Percentiles rank a stretch among this genome's conserved stretches.
These are phyloP conservation scores for Gymnoscopelus braueri DNA, from an alignment of 2,797 vertebrate genomes.

Conservation along the genomic window DNA sequence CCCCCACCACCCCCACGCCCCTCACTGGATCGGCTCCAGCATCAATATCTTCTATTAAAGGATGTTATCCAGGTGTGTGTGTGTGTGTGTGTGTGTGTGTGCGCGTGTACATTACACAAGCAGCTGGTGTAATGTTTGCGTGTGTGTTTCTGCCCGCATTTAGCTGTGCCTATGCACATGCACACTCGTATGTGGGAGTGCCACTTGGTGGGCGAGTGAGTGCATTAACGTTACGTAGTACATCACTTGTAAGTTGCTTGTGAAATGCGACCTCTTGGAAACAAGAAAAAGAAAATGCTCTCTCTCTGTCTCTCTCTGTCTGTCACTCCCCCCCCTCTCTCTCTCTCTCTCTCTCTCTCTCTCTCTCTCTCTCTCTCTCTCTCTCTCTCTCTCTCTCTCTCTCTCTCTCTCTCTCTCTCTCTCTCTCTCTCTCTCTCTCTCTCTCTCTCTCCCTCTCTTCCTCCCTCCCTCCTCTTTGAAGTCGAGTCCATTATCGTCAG, in stretches of 20 bases:
- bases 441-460: too few species aligned
- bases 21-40: slow-evolving; percentile 2
- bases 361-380: slow-evolving; percentile 6
- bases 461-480: slow-evolving; percentile 57
- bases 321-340: too few species aligned
- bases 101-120: neutral
- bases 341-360: neutral
- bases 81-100: slow-evolving; percentile 1
- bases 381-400: too few species aligned
- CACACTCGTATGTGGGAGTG: too few species aligned
- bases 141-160: slow-evolving; percentile 7
- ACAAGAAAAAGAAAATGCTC: neutral
- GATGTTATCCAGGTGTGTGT: neutral
- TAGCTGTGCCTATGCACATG: neutral
- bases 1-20: neutral
- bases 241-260: slow-evolving; percentile 38
- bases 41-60: neutral
- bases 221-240: too few species aligned
- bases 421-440: too few species aligned
- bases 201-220: too few species aligned
- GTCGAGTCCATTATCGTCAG: slow-evolving; percentile 67
- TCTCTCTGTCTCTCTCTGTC: too few species aligned
- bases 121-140: neutral
- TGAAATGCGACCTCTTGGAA: slow-evolving; percentile 67
- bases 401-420: slow-evolving; percentile 10